Base-by-base conservation (phyloP, 2,888 invertebrate genomes). In the Drosophila parthenogenetica region DNA sequence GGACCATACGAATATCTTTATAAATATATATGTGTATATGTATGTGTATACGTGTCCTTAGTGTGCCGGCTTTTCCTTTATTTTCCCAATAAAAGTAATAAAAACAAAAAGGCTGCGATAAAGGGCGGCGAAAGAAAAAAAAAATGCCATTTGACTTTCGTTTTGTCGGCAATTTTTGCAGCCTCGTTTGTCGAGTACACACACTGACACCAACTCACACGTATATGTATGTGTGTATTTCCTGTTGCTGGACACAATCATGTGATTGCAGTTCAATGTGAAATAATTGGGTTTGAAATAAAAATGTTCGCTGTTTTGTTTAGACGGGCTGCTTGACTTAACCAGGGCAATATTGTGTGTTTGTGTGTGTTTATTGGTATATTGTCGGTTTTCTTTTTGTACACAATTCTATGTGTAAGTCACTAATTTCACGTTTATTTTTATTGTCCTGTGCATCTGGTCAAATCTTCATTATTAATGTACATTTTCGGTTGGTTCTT, bases 251-350 rank as follows among this genome's bases (percentile, higher is more conserved):
- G 79, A 81, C 87, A 80, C 87, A 86, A 89, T 89, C 79, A 77
- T 82, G 80, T 89, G 89, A 90, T 90, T 90, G 89, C 87, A 86
- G 81, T 87, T 89, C 82, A 79, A 87, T 89, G 85, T 75, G 79
- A 85, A 80, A 87, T 90, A 90, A 90, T 90, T 90, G 90, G 82
- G 90, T 90, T 89, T 87, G 78, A 85, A 80, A 89, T 87, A 85
- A 85, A 89, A 89, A 81, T 88, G 87, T 77, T 75, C 48, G 42
- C 63, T 67, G 68, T 73, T 73, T 75, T 65, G 71, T 68, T 72
- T 72, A 64, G 63, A 50, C 68, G 7, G 61, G 25, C 49, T 66
- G 59, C 59, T 62, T 55, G 68, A 51, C 50, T 55, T 45, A 42
- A 58, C 51, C 76, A 59, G 50, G 22, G 22, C 22, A 22, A 60